Evolutionary conservation across 2,888 invertebrate genomes (phyloP).

Genomic region (Choristoneura rosaceana): DNA sequence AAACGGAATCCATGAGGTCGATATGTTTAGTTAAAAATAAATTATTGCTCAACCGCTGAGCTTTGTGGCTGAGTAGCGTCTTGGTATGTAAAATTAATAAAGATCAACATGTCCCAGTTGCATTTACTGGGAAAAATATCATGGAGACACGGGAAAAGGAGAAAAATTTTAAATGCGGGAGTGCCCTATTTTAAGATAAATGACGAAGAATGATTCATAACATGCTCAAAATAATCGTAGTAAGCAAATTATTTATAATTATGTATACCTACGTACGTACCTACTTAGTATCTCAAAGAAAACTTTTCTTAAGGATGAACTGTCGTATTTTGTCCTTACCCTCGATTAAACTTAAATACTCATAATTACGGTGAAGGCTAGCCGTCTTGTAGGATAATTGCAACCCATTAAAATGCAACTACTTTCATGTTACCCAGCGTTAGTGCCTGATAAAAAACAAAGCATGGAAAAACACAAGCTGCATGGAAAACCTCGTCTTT

Average conservation of each 20-base stretch:
- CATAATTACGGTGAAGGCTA: neutral
- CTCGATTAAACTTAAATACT: neutral
- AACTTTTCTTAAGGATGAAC: neutral
- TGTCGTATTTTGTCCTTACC: neutral
- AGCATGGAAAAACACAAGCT: conserved; percentile 2
- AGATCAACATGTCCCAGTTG: neutral
- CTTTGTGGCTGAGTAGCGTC: neutral
- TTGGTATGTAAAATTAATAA: neutral
- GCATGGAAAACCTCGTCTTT: neutral
- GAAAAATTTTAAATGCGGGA: neutral
- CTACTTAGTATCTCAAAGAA: neutral
- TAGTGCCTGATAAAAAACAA: neutral
- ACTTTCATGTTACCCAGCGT: neutral
- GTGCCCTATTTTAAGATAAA: neutral
- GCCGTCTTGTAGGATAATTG: conserved; percentile 1
- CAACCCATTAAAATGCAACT: conserved; percentile 6
- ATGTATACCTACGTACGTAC: neutral
- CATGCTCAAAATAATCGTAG: neutral
- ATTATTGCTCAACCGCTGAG: neutral
- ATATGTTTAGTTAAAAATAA: conserved; percentile 7
- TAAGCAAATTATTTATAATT: neutral
- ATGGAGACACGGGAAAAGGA: neutral
- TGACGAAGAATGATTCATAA: neutral
- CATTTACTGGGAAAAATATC: neutral
- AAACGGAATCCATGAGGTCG: neutral